Base-by-base conservation (phyloP, 2,888 invertebrate genomes). In the Tinea pellionella region DNA sequence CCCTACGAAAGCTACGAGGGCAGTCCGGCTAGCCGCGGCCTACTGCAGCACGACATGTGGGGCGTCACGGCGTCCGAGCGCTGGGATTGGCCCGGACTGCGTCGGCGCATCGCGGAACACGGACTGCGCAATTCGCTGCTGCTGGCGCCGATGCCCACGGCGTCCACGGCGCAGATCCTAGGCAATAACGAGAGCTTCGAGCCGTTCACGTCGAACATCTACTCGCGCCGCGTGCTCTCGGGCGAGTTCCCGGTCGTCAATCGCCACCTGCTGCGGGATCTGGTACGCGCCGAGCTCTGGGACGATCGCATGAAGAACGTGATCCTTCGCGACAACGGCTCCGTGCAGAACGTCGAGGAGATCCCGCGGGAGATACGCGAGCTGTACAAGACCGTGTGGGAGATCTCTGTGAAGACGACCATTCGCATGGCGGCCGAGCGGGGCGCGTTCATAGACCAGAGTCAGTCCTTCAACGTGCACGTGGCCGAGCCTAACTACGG, bases 121-220 rank as follows among this genome's bases (percentile, higher is more conserved):
- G 99, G 99, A 9, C 88, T 99, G 0, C 89, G 99, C 61, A 99
- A 99, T 85, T 98, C 98, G 1, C 87, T 98, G 29, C 86, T 99
- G 16, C 67, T 99, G 64, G 98, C 99, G 0, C 98, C 98, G 0
- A 99, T 99, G 99, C 99, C 99, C 0, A 99, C 99, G 4, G 98
- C 99, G 8, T 98, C 98, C 0, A 99, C 99, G 0, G 99, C 99
- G 1, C 99, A 99, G 84, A 99, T 99, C 72, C 90, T 99, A 53
- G 99, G 99, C 15, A 99, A 99, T 75, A 99, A 99, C 76, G 99
- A 99, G 79, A 96, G 98, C 0, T 94, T 98, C 71, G 99, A 99
- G 80, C 96, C 99, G 0, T 99, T 98, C 78, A 99, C 98, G 0
- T 97, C 96, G 37, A 99, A 99, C 74, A 96, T 99, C 67, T 99